Percentiles rank a stretch among this genome's conserved stretches.
Evolutionary conservation across 1,140 invertebrate species (phyloP).

Genomic region (Dysdera silvatica): DNA sequence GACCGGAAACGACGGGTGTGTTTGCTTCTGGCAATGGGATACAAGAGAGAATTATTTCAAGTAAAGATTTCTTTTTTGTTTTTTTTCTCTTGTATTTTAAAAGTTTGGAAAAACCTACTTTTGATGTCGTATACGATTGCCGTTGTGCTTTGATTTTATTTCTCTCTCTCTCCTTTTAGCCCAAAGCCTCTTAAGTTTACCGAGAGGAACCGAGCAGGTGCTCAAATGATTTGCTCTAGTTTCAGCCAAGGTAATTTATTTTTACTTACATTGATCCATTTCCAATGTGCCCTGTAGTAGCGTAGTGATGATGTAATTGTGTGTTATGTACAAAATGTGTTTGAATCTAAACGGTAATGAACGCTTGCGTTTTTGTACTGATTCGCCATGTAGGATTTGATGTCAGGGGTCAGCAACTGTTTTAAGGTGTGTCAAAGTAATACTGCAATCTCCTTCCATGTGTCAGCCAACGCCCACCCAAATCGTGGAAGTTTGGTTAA

Average conservation of each 20-base stretch:
- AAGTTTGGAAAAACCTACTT: not conserved
- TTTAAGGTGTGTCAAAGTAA: too few species aligned
- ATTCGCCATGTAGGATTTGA: too few species aligned
- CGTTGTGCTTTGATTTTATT: too few species aligned
- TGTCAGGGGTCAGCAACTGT: too few species aligned
- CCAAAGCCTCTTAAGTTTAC: slow-evolving; percentile 81
- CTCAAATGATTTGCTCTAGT: slow-evolving; percentile 91
- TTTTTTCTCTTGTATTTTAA: slow-evolving; percentile 15
- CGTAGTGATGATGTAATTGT: not conserved
- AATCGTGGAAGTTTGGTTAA: too few species aligned
- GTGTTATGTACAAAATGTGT: too few species aligned
- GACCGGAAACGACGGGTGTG: slow-evolving; percentile 90
- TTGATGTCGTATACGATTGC: not conserved
- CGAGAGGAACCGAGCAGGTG: slow-evolving; percentile 85
- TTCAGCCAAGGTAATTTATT: slow-evolving; percentile 61
- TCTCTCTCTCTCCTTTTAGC: slow-evolving; percentile 48
- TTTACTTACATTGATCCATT: not conserved
- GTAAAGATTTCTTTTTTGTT: too few species aligned
- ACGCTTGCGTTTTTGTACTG: not conserved
- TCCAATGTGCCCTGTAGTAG: not conserved
- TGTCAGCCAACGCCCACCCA: too few species aligned
- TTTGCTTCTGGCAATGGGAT: slow-evolving; percentile 80
- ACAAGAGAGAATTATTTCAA: slow-evolving; percentile 44
- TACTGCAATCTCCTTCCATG: too few species aligned
- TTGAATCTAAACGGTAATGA: not conserved